A percentile compares a stretch with the other conserved stretches of the same genome.
Conservation (phyloP, 2,888 invertebrate species). For the Muschampia plurimacula region DNA sequence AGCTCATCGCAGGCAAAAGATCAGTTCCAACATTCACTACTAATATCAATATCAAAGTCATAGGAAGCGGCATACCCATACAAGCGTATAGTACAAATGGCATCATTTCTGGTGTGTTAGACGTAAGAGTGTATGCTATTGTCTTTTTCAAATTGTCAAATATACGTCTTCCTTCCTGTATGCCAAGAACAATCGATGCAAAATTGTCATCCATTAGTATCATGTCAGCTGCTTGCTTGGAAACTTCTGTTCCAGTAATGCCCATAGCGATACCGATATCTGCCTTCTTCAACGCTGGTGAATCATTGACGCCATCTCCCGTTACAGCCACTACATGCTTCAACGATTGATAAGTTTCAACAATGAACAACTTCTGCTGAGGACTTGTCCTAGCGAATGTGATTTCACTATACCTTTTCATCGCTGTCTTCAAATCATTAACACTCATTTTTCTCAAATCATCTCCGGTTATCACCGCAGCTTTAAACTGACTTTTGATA, state of each 20-base stretch:
- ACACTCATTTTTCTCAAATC: slow-evolving; percentile 86
- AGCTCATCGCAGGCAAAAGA: slow-evolving; percentile 91
- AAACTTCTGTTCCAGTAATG: slow-evolving; percentile 91
- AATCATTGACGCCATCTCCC: slow-evolving; percentile 96
- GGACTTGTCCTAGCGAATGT: slow-evolving; percentile 91
- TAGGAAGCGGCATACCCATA: slow-evolving; percentile 90
- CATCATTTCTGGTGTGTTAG: slow-evolving; percentile 94
- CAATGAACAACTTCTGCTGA: slow-evolving; percentile 88
- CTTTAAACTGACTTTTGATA: slow-evolving; percentile 70
- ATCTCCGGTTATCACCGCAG: slow-evolving; percentile 77
- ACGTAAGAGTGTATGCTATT: slow-evolving; percentile 93
- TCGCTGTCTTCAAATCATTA: slow-evolving; percentile 83
- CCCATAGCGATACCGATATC: slow-evolving; percentile 94
- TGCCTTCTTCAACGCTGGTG: slow-evolving; percentile 94
- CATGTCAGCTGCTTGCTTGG: slow-evolving; percentile 97
- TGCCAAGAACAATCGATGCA: slow-evolving; percentile 93
- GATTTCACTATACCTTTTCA: slow-evolving; percentile 88
- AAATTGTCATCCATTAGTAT: slow-evolving; percentile 95
- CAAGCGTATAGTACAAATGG: slow-evolving; percentile 92
- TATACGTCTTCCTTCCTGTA: slow-evolving; percentile 92
- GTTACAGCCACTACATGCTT: slow-evolving; percentile 94
- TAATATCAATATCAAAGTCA: slow-evolving; percentile 85
- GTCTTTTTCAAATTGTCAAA: slow-evolving; percentile 95
- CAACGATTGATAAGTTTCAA: slow-evolving; percentile 92
- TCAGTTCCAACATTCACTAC: slow-evolving; percentile 93